phyloP scores from a whole-genome alignment of 2,113 vertebrate genomes.

The Salvator merianae region DNA sequence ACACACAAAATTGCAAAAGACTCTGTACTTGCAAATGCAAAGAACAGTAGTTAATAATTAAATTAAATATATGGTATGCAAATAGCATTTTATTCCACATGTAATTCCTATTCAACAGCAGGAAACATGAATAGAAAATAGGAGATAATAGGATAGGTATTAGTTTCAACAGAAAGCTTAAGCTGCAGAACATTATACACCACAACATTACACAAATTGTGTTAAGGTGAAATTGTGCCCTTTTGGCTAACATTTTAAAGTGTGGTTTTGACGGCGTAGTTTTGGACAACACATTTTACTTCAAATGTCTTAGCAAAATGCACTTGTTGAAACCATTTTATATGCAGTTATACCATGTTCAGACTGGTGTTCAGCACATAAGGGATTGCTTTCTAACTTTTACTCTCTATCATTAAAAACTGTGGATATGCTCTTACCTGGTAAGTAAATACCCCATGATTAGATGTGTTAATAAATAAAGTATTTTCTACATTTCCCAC shows the following conservation, averaged over 20 bases:
- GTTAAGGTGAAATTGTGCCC: no score
- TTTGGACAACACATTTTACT: no score
- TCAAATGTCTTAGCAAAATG: no score
- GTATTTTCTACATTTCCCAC: constrained; percentile 99
- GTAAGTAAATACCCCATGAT: constrained; percentile 99
- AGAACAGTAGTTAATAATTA: not conserved
- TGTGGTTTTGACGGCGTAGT: no score
- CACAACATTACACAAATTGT: no score
- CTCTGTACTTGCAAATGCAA: not conserved
- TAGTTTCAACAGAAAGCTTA: not conserved
- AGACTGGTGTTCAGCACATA: not conserved
- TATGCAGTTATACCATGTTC: not conserved
- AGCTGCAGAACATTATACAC: no score
- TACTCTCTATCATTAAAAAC: not conserved
- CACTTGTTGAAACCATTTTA: no score
- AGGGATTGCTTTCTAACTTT: not conserved
- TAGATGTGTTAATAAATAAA: constrained; percentile 99
- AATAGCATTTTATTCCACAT: not conserved
- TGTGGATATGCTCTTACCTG: constrained; percentile 82
- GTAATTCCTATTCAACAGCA: not conserved
- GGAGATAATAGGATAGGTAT: not conserved
- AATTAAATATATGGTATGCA: not conserved
- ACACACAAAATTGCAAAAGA: not conserved
- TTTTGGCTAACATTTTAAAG: no score
- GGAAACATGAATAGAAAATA: not conserved